Base-by-base conservation (phyloP, 2,113 vertebrate genomes). In the Callaeas wilsoni region DNA sequence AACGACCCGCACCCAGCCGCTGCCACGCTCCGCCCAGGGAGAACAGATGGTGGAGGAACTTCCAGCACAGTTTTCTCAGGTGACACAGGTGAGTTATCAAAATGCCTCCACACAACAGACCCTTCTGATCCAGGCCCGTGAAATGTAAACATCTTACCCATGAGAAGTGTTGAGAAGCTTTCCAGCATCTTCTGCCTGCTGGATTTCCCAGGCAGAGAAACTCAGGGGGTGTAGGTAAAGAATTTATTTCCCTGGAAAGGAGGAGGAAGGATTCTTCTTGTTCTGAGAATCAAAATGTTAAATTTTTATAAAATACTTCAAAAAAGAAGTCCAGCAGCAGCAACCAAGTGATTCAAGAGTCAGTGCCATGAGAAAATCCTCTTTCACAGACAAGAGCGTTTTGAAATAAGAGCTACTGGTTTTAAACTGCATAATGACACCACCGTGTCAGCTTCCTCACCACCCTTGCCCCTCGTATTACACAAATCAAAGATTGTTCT, bases 161-260 rank as follows among this genome's bases (percentile, higher is more conserved):
- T 80, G 12, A 73, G 63, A 94, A 78, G 63, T 60, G 80, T 23
- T 91, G 87, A 74, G 86, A 90, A 46, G 60, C 68, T 64, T 95
- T 70, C 79, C 88, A 90, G 56, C 56, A 75, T 60, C 88, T 94
- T 90, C 80, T 84, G 91, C 85, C 94, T 78, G 83, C 92, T 84
- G 56, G 64, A 68, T 90, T 90, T 95, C 88, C 73, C 80, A 71
- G 71, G 47, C 5, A 78, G 73, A 93, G n/a, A 94, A 76, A 80
- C 68, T 55, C 16, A 17, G 49, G 59, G 52, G 29, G 13, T 35
- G 9, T 21, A 63, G 32, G 47, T 41, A 64, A 93, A 64, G 46
- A 62, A 84, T 77, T 82, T 84, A 35, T 89, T 89, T 73, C 35
- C 37, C 42, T 85, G 53, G 32, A 89, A 88, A 84, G 59, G 22